Conservation (phyloP, 1,140 invertebrate species). For the Drosophila pallidifrons region DNA sequence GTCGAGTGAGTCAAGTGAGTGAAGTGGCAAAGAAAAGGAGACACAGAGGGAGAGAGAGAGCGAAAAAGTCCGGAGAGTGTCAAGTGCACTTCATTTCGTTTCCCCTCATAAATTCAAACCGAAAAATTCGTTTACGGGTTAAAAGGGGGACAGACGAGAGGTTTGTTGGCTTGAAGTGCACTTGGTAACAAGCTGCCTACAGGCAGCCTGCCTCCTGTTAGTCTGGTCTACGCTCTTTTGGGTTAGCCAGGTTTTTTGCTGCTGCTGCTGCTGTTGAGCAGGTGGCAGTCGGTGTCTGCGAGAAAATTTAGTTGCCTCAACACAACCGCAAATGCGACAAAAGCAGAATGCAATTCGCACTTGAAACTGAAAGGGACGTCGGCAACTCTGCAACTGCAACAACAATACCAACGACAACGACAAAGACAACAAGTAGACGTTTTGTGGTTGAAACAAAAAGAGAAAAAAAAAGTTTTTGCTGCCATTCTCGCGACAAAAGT, state of each 20-base stretch:
- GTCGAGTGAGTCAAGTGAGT: constrained; percentile 55
- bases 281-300: constrained; percentile 35
- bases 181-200: constrained; percentile 60
- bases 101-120: constrained; percentile 78
- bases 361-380: constrained; percentile 63
- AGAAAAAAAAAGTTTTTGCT: constrained; percentile 4
- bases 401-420: constrained; percentile 31
- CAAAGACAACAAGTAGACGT: constrained; percentile 26
- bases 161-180: constrained; percentile 44
- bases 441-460: constrained; percentile 42
- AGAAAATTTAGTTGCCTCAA: constrained; percentile 57
- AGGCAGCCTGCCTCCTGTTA: background rate
- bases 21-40: constrained; percentile 24
- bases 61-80: background rate
- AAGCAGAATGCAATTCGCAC: constrained; percentile 82
- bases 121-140: constrained; percentile 59
- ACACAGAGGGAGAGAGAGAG: constrained; percentile 11
- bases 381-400: constrained; percentile 7
- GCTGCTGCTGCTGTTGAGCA: constrained; percentile 12
- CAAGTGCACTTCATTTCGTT: constrained; percentile 78
- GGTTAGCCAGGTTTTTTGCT: constrained; percentile 9
- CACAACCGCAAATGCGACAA: constrained; percentile 80
- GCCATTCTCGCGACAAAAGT: constrained; percentile 7
- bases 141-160: constrained; percentile 10
- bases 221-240: background rate